phyloP scores from a whole-genome alignment of 2,888 invertebrate species.

The Drosophila kokeensis region DNA sequence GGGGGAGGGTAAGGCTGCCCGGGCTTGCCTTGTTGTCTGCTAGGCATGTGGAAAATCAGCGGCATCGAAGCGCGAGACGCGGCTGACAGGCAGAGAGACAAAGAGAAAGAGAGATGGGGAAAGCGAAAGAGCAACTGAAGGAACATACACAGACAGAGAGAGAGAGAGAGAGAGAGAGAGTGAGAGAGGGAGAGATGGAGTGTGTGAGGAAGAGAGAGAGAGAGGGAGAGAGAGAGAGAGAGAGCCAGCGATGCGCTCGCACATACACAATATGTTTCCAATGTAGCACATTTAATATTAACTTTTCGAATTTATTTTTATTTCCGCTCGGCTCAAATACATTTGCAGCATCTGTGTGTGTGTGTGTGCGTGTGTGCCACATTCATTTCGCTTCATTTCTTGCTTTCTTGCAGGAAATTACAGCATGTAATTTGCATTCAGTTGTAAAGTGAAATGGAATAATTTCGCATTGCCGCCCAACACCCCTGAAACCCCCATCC shows the following conservation, averaged over 20 bases:
- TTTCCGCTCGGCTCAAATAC: constrained; percentile 74
- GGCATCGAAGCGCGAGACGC: constrained; percentile 55
- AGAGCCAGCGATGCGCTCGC: constrained; percentile 3
- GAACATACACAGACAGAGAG: constrained; percentile 3
- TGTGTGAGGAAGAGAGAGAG: not conserved
- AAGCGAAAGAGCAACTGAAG: not conserved
- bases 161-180: not conserved
- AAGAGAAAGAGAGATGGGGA: constrained; percentile 3
- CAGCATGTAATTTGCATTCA: constrained; percentile 80
- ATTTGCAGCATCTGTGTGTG: constrained; percentile 49
- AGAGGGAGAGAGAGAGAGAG: not conserved
- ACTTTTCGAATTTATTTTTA: constrained; percentile 79
- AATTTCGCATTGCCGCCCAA: constrained; percentile 72
- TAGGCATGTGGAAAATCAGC: constrained; percentile 77
- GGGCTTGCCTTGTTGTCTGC: constrained; percentile 68
- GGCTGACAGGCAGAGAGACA: constrained; percentile 15
- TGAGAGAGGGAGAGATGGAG: not conserved
- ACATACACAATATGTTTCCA: constrained; percentile 73
- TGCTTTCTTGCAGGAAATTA: constrained; percentile 79
- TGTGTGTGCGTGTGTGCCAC: constrained; percentile 64
- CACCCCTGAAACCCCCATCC: constrained; percentile 16
- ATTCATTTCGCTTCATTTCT: constrained; percentile 79
- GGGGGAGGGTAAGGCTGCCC: constrained; percentile 15
- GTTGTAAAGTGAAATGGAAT: constrained; percentile 80
- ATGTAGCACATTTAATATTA: constrained; percentile 79